Evolutionary conservation across 2,888 invertebrate genomes (phyloP).

Genomic region (Polymixis flavicincta): DNA sequence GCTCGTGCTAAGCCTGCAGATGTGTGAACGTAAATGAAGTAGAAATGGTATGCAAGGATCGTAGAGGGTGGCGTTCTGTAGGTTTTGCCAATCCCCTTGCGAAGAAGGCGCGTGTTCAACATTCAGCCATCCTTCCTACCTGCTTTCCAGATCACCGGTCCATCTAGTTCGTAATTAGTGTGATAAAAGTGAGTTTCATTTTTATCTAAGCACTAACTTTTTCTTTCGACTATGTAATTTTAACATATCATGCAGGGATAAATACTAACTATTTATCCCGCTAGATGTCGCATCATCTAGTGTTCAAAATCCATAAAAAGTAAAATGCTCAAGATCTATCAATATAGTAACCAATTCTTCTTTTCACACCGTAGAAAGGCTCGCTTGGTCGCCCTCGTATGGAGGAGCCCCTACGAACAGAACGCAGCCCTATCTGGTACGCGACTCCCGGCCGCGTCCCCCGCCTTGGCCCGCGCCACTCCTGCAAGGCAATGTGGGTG

Average conservation of each 20-base stretch:
- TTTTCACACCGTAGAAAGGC: constrained; percentile 85
- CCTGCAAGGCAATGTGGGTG: constrained; percentile 97
- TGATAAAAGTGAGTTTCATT: background rate
- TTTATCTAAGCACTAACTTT: no score
- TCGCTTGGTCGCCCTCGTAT: constrained; percentile 89
- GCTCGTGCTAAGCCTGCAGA: no score
- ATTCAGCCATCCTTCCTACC: background rate
- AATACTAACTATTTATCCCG: background rate
- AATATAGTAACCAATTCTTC: background rate
- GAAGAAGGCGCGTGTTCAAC: background rate
- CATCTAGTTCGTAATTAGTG: constrained; percentile 76
- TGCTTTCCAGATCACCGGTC: background rate
- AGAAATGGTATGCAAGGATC: no score
- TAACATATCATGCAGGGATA: no score
- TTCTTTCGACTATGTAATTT: background rate
- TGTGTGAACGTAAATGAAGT: background rate
- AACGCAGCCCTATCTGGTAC: constrained; percentile 92
- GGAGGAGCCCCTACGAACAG: constrained; percentile 80
- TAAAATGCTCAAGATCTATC: background rate
- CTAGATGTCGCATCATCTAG: no score
- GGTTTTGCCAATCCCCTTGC: background rate
- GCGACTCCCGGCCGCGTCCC: constrained; percentile 94
- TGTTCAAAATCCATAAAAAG: background rate
- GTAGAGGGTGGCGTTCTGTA: background rate
- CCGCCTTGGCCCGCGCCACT: constrained; percentile 95